Evolutionary conservation across 2,113 vertebrate genomes (phyloP), one percentile per base, ranked within the genome.

Genomic region (Erinaceus europaeus): DNA sequence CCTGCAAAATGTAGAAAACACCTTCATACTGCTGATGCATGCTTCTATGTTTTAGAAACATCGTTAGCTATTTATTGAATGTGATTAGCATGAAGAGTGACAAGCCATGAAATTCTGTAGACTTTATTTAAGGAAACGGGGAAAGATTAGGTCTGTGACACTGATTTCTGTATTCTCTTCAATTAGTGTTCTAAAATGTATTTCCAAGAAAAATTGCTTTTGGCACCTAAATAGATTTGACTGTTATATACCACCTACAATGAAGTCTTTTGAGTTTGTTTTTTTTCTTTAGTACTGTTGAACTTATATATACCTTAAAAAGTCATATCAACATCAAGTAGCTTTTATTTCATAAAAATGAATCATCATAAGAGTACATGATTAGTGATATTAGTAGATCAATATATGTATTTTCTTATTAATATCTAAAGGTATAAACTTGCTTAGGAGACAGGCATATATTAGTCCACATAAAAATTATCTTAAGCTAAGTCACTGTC

Each of bases 311-410:
- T 88, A 61, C 50, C 67, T 59, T 72, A 67, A 23, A 69, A 67
- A 83, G 57, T 80, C 46, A 65, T 85, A 68, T 59, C 65, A 80
- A 92, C 53, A 89, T 89, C 57, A 91, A 42, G 50, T 59, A 91
- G 57, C 82, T 93, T n/a, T n/a, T n/a, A 73, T 38, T 89, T 92
- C 75, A 89, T 92, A 32, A 87, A 91, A 82, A 78, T 85, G 14
- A 25, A 85, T 82, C 69, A 73, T 72, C 25, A 40, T 84, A 61
- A 83, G 84, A 94, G 69, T 36, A 65, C 9, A 81, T 76, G 78
- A 44, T 89, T 77, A 95, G 95, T 94, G 85, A 91, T 67, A 94
- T 90, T 92, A 94, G 85, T 96, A 95, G 67, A 91, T 84, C 79
- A 74, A 71, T 91, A 21, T 73, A 73, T 9, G 90, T 80, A 88